These are phyloP conservation scores for Drosophila borealis DNA, from an alignment of 2,888 invertebrate genomes.

Conservation along the genomic window DNA sequence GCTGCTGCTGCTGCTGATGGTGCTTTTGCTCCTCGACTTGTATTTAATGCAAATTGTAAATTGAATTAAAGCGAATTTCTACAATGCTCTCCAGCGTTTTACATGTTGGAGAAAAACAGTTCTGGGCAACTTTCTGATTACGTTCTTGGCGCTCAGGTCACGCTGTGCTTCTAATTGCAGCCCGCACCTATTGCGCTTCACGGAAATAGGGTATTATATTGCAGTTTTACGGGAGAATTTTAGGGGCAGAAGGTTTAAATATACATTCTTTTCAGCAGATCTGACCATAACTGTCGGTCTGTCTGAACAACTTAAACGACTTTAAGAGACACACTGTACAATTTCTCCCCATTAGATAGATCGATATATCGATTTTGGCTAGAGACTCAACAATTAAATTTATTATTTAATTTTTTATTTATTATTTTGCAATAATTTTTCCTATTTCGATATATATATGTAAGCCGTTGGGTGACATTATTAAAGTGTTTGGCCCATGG, in stretches of 20 bases:
- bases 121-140: constrained; percentile 23
- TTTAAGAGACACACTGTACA: too few relatives aligned
- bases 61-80: constrained; percentile 70
- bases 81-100: constrained; percentile 42
- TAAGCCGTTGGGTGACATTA: too few relatives aligned
- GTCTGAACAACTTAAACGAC: too few relatives aligned
- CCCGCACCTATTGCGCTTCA: background rate
- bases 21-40: background rate
- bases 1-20: constrained; percentile 1
- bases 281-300: too few relatives aligned
- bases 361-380: too few relatives aligned
- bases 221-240: background rate
- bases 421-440: too few relatives aligned
- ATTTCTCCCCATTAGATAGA: too few relatives aligned
- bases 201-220: background rate
- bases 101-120: constrained; percentile 17
- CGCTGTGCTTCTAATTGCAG: constrained; percentile 1
- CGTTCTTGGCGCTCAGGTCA: constrained; percentile 14
- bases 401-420: too few relatives aligned
- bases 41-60: constrained; percentile 64
- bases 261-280: too few relatives aligned
- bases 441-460: too few relatives aligned
- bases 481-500: too few relatives aligned
- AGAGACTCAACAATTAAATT: too few relatives aligned
- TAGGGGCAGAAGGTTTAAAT: background rate